Conservation (phyloP, 1,140 invertebrate species). For the Ceratosolen fusciceps region DNA sequence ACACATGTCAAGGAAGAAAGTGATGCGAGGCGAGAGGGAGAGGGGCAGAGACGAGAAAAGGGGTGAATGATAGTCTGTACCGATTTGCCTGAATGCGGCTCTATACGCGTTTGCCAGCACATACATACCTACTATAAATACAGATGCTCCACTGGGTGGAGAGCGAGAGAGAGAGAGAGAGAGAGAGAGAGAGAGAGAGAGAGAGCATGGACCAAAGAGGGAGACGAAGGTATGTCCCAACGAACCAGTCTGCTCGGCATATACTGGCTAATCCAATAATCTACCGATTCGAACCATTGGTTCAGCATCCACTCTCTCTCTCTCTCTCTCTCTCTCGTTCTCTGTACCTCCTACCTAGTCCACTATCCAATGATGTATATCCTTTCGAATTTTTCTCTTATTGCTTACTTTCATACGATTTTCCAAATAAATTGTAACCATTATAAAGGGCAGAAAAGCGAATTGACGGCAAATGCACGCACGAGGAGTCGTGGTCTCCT, state of each 20-base stretch:
- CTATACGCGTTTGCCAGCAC: neutral
- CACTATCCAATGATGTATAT: neutral
- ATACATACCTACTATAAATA: too few species aligned
- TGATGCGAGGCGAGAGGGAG: too few species aligned
- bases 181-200: neutral
- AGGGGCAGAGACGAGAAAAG: neutral
- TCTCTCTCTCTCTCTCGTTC: constrained; percentile 15
- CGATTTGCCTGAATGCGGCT: constrained; percentile 18
- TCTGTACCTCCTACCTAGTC: too few species aligned
- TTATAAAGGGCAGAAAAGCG: neutral
- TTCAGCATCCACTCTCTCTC: constrained; percentile 42
- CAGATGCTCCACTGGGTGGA: neutral
- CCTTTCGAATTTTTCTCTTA: constrained; percentile 15
- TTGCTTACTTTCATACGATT: neutral
- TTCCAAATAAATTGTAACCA: neutral
- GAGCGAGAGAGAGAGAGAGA: neutral
- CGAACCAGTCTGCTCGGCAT: constrained; percentile 43
- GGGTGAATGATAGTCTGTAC: constrained; percentile 54
- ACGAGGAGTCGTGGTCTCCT: too few species aligned
- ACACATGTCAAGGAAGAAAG: neutral
- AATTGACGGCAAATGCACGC: too few species aligned
- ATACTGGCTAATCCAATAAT: constrained; percentile 63
- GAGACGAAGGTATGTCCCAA: constrained; percentile 9
- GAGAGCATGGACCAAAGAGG: neutral
- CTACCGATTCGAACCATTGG: constrained; percentile 57